phyloP scores from a whole-genome alignment of 2,113 vertebrate species.

The Chloebia gouldiae region DNA sequence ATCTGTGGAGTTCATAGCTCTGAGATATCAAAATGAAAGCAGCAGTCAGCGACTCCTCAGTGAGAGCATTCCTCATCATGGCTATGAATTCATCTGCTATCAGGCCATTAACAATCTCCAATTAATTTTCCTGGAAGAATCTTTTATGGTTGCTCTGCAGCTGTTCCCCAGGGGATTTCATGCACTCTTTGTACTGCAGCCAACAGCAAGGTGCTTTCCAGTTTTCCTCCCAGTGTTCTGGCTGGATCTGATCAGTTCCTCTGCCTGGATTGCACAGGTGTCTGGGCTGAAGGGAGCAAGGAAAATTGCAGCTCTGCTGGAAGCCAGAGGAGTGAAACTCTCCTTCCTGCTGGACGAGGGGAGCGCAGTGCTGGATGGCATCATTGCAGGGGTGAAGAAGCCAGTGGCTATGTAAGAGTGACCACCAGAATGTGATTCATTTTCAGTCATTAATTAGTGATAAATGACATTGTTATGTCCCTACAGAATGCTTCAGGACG shows the following conservation, averaged over 20 bases:
- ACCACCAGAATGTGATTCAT: not conserved
- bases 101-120: not conserved
- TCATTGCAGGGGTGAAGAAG: constrained; percentile 76
- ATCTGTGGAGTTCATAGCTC: not conserved
- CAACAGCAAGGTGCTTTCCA: not conserved
- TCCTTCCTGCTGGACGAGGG: constrained; percentile 89
- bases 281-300: constrained; percentile 77
- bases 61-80: not conserved
- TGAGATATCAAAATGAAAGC: not conserved
- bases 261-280: constrained; percentile 71
- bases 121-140: not conserved
- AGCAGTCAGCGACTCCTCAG: not conserved
- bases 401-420: constrained; percentile 83
- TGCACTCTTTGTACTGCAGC: not conserved
- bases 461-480: not conserved
- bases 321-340: constrained; percentile 78
- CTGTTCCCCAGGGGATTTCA: not conserved
- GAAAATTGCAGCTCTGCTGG: constrained; percentile 81
- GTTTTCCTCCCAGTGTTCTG: not conserved
- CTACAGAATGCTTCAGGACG: not conserved
- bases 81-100: not conserved
- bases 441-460: not conserved
- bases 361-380: constrained; percentile 74
- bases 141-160: not conserved
- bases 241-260: not conserved